Evolutionary conservation across 2,888 invertebrate species (phyloP).

Genomic region (Sinelater perroti): DNA sequence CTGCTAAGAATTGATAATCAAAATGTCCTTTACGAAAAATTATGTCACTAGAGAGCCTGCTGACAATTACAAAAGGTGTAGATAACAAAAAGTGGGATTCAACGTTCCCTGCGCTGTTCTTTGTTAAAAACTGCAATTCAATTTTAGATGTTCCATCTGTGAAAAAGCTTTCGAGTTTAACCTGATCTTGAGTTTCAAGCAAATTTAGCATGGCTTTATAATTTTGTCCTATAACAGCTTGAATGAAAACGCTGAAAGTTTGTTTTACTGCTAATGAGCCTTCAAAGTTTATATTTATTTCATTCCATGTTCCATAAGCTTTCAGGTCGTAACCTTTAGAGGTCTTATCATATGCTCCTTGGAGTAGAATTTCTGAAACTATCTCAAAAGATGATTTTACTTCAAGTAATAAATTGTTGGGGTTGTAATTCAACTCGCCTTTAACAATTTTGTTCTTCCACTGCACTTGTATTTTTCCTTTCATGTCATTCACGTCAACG

Average conservation of each 20-base stretch:
- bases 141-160: constrained; percentile 18
- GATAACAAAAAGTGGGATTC: not conserved
- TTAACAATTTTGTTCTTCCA: constrained; percentile 21
- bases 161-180: constrained; percentile 32
- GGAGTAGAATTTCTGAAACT: constrained; percentile 8
- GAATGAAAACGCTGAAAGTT: constrained; percentile 17
- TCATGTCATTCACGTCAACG: constrained; percentile 5
- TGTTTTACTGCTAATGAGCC: constrained; percentile 1
- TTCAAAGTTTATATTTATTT: not conserved
- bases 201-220: constrained; percentile 30
- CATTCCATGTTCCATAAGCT: constrained; percentile 36
- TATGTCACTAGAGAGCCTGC: not conserved
- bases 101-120: not conserved
- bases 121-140: constrained; percentile 20
- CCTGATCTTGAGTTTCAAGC: not conserved
- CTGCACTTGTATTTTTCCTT: constrained; percentile 27
- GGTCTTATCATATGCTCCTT: constrained; percentile 32
- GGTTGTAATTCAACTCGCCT: constrained; percentile 28
- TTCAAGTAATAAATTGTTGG: constrained; percentile 4
- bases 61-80: constrained; percentile 1
- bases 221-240: constrained; percentile 20
- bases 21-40: not conserved
- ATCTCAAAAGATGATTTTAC: constrained; percentile 6
- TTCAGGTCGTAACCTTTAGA: constrained; percentile 27
- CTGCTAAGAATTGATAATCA: not conserved